Conservation (phyloP, 2,113 vertebrate species). For the Nothobranchius furzeri region DNA sequence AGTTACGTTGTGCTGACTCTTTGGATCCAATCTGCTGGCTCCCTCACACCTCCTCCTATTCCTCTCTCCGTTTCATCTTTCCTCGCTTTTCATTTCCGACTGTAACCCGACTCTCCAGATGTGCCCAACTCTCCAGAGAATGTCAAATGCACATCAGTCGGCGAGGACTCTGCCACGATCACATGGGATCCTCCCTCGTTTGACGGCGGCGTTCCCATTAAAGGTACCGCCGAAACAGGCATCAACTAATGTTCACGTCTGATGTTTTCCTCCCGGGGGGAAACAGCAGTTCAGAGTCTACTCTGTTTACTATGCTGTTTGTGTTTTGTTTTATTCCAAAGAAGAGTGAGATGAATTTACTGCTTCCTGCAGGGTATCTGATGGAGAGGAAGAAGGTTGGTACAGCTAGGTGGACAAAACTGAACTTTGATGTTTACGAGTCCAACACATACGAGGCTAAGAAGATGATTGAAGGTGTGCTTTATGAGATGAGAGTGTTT, state of each 20-base stretch:
- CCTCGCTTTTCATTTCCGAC: slow-evolving; percentile 11
- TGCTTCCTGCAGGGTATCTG: slow-evolving; percentile 82
- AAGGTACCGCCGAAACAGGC: slow-evolving; percentile 73
- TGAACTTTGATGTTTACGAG: slow-evolving; percentile 89
- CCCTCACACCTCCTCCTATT: slow-evolving; percentile 1
- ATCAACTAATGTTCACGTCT: slow-evolving; percentile 39
- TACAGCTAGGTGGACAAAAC: slow-evolving; percentile 87
- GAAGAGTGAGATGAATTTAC: neutral
- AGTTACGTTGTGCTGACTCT: neutral
- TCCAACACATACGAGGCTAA: slow-evolving; percentile 84
- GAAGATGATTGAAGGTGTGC: slow-evolving; percentile 90
- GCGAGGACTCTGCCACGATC: slow-evolving; percentile 84
- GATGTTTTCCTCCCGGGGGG: slow-evolving; percentile 32
- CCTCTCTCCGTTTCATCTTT: slow-evolving; percentile 16
- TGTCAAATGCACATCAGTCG: slow-evolving; percentile 83
- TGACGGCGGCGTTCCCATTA: slow-evolving; percentile 85
- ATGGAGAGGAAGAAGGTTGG: slow-evolving; percentile 90
- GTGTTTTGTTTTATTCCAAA: neutral
- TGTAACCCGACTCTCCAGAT: slow-evolving; percentile 75
- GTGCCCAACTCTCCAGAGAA: slow-evolving; percentile 87
- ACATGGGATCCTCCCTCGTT: slow-evolving; percentile 86
- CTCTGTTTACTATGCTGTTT: slow-evolving; percentile 18
- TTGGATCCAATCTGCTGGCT: neutral
- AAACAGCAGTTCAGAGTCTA: slow-evolving; percentile 19
- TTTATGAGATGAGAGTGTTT: slow-evolving; percentile 92